phyloP scores from a whole-genome alignment of 2,113 vertebrate genomes.

The Pica pica region DNA sequence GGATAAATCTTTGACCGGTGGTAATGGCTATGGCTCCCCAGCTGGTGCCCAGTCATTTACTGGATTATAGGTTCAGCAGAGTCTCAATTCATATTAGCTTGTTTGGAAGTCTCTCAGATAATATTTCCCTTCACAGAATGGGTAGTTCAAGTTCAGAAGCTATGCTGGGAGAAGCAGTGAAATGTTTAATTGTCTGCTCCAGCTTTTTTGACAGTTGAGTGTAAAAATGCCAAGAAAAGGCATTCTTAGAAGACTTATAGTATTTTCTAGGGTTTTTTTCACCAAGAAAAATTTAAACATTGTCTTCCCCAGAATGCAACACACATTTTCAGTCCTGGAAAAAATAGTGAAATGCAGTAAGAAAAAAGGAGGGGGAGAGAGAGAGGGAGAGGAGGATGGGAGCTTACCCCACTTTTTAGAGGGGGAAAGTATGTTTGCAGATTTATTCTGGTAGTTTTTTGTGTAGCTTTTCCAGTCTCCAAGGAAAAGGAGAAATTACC shows the following conservation, averaged over 20 bases:
- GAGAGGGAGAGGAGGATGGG: too few relatives aligned
- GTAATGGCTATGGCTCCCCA: neutral
- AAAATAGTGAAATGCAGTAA: neutral
- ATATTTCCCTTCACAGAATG: neutral
- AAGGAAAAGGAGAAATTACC: neutral
- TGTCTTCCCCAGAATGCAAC: neutral
- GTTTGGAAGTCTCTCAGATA: neutral
- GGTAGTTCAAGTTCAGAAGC: neutral
- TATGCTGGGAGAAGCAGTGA: neutral
- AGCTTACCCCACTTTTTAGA: neutral
- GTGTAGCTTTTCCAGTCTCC: neutral
- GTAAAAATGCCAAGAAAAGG: neutral
- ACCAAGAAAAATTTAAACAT: neutral
- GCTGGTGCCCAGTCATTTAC: neutral
- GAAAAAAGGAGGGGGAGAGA: neutral
- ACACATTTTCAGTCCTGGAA: neutral
- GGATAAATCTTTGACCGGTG: neutral
- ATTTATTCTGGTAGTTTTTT: neutral
- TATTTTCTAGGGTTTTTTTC: neutral
- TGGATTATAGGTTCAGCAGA: neutral
- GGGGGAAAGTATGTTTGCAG: neutral
- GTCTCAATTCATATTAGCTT: neutral
- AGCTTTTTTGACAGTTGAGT: neutral
- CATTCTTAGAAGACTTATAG: neutral
- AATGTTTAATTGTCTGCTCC: neutral